phyloP scores from a whole-genome alignment of 2,113 vertebrate genomes.

The Excalfactoria chinensis region DNA sequence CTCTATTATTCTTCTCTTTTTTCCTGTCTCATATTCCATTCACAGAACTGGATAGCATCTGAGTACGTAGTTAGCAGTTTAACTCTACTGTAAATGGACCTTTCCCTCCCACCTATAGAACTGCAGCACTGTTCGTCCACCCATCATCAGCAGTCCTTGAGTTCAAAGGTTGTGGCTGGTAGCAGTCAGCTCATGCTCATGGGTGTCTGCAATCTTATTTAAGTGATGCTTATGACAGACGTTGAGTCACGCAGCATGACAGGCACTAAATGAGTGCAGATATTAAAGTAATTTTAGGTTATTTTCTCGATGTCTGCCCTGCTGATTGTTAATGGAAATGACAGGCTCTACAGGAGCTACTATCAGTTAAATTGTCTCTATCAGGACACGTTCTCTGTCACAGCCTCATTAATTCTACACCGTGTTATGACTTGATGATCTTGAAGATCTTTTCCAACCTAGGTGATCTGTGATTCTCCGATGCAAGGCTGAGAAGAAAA shows the following conservation, averaged over 20 bases:
- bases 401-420: background rate
- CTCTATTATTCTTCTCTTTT: background rate
- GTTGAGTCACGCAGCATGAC: background rate
- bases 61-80: background rate
- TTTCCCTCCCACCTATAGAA: background rate
- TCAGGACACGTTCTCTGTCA: rapidly evolving
- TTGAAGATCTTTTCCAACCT: background rate
- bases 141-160: background rate
- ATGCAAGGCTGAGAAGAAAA: background rate
- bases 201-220: background rate
- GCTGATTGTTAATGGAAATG: background rate
- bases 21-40: background rate
- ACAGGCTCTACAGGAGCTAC: background rate
- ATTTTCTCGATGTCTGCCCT: background rate
- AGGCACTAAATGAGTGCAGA: background rate
- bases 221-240: background rate
- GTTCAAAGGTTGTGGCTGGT: background rate
- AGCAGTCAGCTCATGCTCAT: background rate
- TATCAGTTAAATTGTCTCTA: background rate
- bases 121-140: background rate
- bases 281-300: background rate
- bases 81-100: background rate
- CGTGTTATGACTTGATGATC: background rate
- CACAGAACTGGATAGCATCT: background rate
- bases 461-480: background rate